Evolutionary conservation across 1,140 invertebrate species (phyloP), one percentile per base, ranked within the genome.

Genomic region (Asbolus verrucosus): DNA sequence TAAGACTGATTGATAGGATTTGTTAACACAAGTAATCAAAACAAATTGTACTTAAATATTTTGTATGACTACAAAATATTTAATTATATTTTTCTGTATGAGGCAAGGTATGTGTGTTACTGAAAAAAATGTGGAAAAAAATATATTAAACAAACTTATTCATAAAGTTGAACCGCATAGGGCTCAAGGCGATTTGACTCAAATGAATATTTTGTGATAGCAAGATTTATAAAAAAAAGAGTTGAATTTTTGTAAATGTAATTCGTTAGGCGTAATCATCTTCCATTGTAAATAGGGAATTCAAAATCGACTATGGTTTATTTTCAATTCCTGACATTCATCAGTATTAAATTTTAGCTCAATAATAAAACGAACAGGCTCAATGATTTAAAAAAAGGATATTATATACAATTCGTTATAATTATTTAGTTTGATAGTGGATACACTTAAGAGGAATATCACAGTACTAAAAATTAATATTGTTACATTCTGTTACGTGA

Each of bases 131-230:
- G 21, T n/a, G 38, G 62, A 36, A 6, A 67, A 18, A 50, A 19
- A 33, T 19, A 11, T 59, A 15, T 18, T 18, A 67, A 30, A 30
- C 14, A 36, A 30, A 38, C 13, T 21, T 66, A 71, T 70, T 71
- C 59, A 36, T 54, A 30, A 65, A 66, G 69, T 65, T 54, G 11
- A 60, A 70, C 60, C 71, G 66, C 65, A 72, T 68, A 62, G 46
- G 71, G 71, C 73, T 70, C 71, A 69, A 59, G 67, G 63, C 21
- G 60, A 65, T 72, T 72, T 62, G 59, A 73, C 72, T 71, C 59
- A 24, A 62, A 54, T 46, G 70, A 70, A 68, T 62, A 66, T 60
- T 50, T 67, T 62, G 41, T 65, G 43, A 65, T 69, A 69, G 54
- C 39, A 18, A 59, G 14, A 18, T 19, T 38, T 65, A 13, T 63